Base-by-base conservation (phyloP, 2,797 vertebrate species). In the Myotis myotis region DNA sequence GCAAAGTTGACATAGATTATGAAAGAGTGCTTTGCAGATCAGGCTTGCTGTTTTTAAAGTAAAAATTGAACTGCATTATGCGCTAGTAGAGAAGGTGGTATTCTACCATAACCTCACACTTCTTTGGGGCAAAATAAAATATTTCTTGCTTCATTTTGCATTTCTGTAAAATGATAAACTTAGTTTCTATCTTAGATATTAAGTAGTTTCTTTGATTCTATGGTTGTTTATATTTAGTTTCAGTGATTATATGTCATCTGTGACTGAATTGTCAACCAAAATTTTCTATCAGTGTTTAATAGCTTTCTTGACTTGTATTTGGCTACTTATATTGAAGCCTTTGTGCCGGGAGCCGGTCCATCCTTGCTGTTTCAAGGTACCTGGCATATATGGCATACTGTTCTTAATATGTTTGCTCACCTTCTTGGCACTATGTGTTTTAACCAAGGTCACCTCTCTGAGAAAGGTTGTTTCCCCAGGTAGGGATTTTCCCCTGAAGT, bases 221-320 rank as follows among this genome's bases (percentile, higher is more conserved):
- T 55, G 5, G n/a, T 55, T 89, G n/a, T 71, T 64, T 86, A 41
- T 55, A 85, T 87, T 94, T 87, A 78, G n/a, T 64, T 78, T 79
- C 2, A 70, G 36, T 60, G 33, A n/a, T 71, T 76, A 44, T n/a
- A 41, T 41, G 57, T 47, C 20, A 49, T 41, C 33, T 87, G 11
- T 76, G 68, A 94, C 85, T 85, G 74, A 19, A 68, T 78, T 84
- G 64, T 53, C 55, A 28, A 76, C 25, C 71, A 72, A 83, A 89
- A 16, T 79, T 57, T 76, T 92, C 66, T 71, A 38, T 57, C 16
- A 66, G 12, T 17, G n/a, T 71, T 83, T 41, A 89, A 19, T 23
- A 74, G 2, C 71, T 93, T 68, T 92, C 23, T 76, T 83, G 49
- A 78, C 41, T 89, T 91, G 44, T 60, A 28, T 68, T 84, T 66